A percentile compares a stretch with the other conserved stretches of the same genome.
phyloP scores from a whole-genome alignment of 2,113 vertebrate genomes.

The Gadus macrocephalus region DNA sequence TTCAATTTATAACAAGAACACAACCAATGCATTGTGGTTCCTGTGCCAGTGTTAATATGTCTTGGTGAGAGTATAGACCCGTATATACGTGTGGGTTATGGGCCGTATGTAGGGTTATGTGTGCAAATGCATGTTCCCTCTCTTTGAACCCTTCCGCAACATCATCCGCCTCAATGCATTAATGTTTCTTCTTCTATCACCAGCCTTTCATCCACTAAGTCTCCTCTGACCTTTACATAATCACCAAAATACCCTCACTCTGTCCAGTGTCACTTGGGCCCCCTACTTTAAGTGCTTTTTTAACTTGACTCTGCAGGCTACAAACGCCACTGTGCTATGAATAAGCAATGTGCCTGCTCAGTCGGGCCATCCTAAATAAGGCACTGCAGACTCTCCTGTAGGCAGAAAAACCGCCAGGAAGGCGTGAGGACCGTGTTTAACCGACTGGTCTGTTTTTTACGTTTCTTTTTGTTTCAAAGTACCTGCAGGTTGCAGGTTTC shows the following conservation, averaged over 20 bases:
- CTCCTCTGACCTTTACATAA: slow-evolving; percentile 5
- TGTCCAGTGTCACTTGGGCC: neutral
- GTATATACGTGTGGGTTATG: neutral
- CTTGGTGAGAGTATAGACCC: too few relatives aligned
- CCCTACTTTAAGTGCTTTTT: neutral
- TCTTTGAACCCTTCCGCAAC: too few relatives aligned
- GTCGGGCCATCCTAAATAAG: neutral
- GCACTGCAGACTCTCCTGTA: too few relatives aligned
- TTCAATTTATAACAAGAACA: neutral
- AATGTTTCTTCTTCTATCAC: too few relatives aligned
- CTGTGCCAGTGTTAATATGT: too few relatives aligned
- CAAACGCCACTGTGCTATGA: neutral
- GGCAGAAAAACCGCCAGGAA: too few relatives aligned
- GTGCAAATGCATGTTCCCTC: too few relatives aligned
- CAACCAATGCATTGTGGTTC: neutral
- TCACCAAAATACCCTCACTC: neutral
- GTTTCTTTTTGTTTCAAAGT: too few relatives aligned
- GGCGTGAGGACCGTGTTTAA: too few relatives aligned
- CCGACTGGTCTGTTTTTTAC: too few relatives aligned
- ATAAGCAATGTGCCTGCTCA: neutral
- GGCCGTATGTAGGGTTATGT: neutral
- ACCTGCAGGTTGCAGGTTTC: too few relatives aligned
- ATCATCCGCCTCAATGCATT: too few relatives aligned
- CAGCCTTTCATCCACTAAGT: slow-evolving; percentile 2
- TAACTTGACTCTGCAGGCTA: neutral